phyloP scores from a whole-genome alignment of 2,888 invertebrate species.

The Trissonchulus sp. region DNA sequence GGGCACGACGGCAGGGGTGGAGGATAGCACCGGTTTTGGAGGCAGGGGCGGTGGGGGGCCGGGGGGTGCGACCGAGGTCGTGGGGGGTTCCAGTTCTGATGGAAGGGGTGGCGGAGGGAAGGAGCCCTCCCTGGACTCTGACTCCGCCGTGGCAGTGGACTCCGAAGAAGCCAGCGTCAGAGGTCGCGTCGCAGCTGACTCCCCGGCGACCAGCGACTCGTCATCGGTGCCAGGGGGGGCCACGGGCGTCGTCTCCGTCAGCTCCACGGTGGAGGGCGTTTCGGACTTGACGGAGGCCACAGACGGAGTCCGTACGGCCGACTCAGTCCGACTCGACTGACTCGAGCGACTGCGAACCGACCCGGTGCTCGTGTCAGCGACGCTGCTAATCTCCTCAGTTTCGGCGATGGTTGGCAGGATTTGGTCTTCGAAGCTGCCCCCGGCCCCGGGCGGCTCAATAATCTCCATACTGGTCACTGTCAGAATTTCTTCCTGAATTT shows the following conservation, averaged over 20 bases:
- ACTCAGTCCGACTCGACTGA: constrained; percentile 26
- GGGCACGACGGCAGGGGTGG: not conserved
- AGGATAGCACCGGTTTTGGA: not conserved
- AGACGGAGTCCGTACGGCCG: not conserved
- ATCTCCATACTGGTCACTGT: not conserved
- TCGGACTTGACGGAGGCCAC: constrained; percentile 26
- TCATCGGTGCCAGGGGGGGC: constrained; percentile 5
- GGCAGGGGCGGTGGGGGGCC: not conserved
- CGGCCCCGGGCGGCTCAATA: not conserved
- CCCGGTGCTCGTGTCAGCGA: not conserved
- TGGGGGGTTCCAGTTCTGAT: not conserved
- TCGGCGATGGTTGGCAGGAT: constrained; percentile 10
- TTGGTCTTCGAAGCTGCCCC: not conserved
- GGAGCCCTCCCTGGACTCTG: too few species aligned
- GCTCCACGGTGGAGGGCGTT: constrained; percentile 22
- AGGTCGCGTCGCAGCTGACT: not conserved
- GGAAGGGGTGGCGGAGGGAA: not conserved
- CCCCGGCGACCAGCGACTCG: not conserved
- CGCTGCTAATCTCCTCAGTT: constrained; percentile 6
- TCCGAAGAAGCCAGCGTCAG: not conserved
- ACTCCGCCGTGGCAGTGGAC: not conserved
- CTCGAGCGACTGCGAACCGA: not conserved
- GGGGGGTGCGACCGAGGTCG: not conserved
- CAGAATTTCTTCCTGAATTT: not conserved
- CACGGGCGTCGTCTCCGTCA: not conserved